Evolutionary conservation across 2,888 invertebrate genomes (phyloP).

Genomic region (Tanytarsus gracilentus): DNA sequence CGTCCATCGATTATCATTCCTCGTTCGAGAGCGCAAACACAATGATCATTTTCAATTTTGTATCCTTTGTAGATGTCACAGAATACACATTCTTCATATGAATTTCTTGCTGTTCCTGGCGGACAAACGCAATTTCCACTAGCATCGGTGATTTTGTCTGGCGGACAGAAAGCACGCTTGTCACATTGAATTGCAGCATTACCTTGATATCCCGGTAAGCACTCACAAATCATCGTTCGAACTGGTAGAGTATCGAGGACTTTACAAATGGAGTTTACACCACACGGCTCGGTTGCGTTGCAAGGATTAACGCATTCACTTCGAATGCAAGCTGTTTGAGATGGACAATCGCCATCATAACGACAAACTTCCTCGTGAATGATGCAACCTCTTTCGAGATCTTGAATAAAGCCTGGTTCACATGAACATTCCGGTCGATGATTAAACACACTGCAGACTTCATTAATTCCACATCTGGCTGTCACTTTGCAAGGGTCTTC

Average conservation of each 20-base stretch:
- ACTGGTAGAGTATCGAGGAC: conserved; percentile 74
- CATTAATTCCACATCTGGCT: conserved; percentile 61
- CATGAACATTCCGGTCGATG: conserved; percentile 74
- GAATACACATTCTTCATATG: conserved; percentile 66
- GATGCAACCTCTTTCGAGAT: conserved; percentile 54
- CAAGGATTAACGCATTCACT: conserved; percentile 79
- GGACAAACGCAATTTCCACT: conserved; percentile 66
- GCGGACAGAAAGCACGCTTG: conserved; percentile 50
- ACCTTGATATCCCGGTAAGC: conserved; percentile 75
- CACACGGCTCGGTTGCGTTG: conserved; percentile 67
- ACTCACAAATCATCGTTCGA: conserved; percentile 78
- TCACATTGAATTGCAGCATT: conserved; percentile 78
- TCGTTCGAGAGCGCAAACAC: conserved; percentile 69
- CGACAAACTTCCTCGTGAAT: conserved; percentile 57
- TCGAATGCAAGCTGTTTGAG: conserved; percentile 72
- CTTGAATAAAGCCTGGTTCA: conserved; percentile 62
- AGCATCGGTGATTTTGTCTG: conserved; percentile 37
- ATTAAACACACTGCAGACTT: conserved; percentile 65
- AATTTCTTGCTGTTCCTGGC: conserved; percentile 64
- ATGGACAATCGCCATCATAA: conserved; percentile 72
- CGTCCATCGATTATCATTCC: conserved; percentile 70
- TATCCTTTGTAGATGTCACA: conserved; percentile 64
- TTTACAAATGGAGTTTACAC: conserved; percentile 66
- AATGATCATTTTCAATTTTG: conserved; percentile 64
- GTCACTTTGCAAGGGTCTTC: conserved; percentile 61